A percentile compares a stretch with the other conserved stretches of the same genome.
Conservation (phyloP, 23 tunicate species). For the Halocynthia aurantium region DNA sequence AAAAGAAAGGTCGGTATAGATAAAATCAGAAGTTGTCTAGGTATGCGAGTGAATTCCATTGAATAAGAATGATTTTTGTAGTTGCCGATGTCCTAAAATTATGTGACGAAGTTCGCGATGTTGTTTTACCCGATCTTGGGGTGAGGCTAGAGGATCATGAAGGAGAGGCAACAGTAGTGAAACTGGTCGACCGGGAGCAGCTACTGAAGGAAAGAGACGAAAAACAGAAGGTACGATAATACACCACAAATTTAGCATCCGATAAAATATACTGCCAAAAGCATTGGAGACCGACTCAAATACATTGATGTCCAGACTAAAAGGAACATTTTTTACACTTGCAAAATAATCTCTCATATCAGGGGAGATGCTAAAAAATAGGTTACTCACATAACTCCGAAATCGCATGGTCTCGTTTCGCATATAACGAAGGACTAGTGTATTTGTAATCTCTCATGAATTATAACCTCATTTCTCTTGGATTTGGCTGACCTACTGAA, state of each 20-base stretch:
- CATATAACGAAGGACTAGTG: too few species aligned
- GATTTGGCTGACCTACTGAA: too few species aligned
- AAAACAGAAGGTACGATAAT: constrained; percentile 41
- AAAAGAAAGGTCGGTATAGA: constrained; percentile 45
- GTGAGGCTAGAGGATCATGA: constrained; percentile 97
- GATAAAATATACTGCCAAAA: neutral
- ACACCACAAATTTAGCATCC: too few species aligned
- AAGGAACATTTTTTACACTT: too few species aligned
- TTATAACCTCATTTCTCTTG: too few species aligned
- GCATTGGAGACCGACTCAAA: neutral
- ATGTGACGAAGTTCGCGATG: constrained; percentile 90
- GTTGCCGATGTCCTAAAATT: constrained; percentile 46
- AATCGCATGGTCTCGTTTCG: too few species aligned
- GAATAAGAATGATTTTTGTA: neutral
- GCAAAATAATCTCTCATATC: too few species aligned
- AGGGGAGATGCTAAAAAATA: too few species aligned
- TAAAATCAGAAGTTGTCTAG: neutral
- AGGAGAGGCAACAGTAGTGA: constrained; percentile 73
- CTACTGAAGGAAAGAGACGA: constrained; percentile 78
- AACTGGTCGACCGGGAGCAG: constrained; percentile 57
- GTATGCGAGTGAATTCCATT: neutral
- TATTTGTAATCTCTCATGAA: too few species aligned
- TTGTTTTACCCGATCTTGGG: constrained; percentile 69
- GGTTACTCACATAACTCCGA: too few species aligned
- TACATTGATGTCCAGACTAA: too few species aligned